A percentile compares a stretch with the other conserved stretches of the same genome.
phyloP scores from a whole-genome alignment of 2,888 invertebrate species.

The Agonopterix arenella region DNA sequence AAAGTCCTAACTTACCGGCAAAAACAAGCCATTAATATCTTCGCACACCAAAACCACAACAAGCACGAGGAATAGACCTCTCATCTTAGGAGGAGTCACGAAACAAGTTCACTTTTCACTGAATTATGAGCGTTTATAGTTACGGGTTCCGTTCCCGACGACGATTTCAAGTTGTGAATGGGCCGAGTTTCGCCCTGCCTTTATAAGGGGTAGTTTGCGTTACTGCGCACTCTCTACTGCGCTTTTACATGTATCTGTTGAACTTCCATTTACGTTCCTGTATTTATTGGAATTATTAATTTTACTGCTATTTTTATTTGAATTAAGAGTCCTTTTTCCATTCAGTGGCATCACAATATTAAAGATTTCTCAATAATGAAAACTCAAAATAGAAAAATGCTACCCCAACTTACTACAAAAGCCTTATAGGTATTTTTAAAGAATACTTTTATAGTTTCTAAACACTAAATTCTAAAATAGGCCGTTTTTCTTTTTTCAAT shows the following conservation, averaged over 20 bases:
- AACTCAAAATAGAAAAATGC: no score
- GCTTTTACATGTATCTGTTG: constrained; percentile 29
- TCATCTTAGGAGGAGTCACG: constrained; percentile 39
- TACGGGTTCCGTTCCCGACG: constrained; percentile 2
- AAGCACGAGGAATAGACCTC: constrained; percentile 37
- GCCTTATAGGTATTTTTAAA: no score
- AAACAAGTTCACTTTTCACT: not conserved
- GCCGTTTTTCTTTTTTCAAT: no score
- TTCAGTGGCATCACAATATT: no score
- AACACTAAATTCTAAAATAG: no score
- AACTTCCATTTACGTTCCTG: no score
- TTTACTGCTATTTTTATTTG: no score
- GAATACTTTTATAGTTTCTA: no score
- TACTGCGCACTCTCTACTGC: constrained; percentile 66
- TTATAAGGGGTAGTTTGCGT: constrained; percentile 48
- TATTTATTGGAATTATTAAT: no score
- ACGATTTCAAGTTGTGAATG: constrained; percentile 54
- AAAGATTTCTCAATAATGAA: no score
- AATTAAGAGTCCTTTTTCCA: no score
- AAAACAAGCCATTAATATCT: constrained; percentile 42
- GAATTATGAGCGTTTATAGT: constrained; percentile 6
- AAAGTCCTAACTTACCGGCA: constrained; percentile 47
- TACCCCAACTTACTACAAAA: no score
- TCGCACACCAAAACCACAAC: constrained; percentile 46
- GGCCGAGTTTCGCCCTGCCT: constrained; percentile 45